These are phyloP conservation scores for Limnephilus marmoratus DNA, from an alignment of 2,888 invertebrate species.

Conservation along the genomic window DNA sequence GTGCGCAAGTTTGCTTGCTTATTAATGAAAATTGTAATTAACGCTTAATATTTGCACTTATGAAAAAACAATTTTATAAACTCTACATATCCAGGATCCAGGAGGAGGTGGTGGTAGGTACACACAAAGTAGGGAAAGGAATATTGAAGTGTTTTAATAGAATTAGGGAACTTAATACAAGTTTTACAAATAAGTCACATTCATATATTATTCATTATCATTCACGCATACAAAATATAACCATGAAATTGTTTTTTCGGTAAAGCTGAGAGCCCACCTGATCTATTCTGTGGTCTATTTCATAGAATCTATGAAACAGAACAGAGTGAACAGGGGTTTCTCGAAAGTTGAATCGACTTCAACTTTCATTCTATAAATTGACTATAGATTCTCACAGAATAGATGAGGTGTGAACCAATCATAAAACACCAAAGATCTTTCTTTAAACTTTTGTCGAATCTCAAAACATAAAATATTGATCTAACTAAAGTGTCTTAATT, in stretches of 20 bases:
- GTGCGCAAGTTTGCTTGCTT: background rate
- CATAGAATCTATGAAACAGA: too few relatives aligned
- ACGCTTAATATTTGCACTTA: conserved; percentile 10
- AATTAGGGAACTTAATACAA: background rate
- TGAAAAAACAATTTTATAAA: conserved; percentile 32
- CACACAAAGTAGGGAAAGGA: conserved; percentile 27
- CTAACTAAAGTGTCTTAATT: background rate
- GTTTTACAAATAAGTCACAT: conserved; percentile 1
- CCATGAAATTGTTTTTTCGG: background rate
- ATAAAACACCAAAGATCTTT: background rate
- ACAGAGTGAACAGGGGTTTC: too few relatives aligned
- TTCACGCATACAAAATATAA: background rate
- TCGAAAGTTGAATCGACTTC: too few relatives aligned
- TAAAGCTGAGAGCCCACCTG: background rate
- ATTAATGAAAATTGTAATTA: background rate
- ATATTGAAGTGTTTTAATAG: background rate
- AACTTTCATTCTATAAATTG: too few relatives aligned
- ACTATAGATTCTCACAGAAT: too few relatives aligned
- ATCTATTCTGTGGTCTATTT: too few relatives aligned
- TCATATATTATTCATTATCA: too few relatives aligned
- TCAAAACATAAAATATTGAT: background rate
- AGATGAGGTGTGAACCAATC: too few relatives aligned
- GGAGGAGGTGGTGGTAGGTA: background rate
- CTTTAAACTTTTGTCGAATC: background rate
- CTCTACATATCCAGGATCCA: conserved; percentile 33